Evolutionary conservation across 2,113 vertebrate species (phyloP).

Genomic region (Fulica atra): DNA sequence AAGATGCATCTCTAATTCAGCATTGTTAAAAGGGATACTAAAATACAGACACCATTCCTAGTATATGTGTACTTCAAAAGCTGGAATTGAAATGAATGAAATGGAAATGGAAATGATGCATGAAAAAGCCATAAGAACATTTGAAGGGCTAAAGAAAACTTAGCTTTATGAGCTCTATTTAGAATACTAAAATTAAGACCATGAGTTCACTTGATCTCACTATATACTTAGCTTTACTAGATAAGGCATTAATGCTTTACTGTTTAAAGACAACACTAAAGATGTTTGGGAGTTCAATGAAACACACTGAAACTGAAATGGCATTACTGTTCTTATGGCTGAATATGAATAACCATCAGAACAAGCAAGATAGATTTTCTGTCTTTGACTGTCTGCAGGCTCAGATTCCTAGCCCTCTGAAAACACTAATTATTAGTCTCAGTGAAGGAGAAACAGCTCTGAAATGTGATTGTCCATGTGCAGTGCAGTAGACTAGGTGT

Average conservation of each 20-base stretch:
- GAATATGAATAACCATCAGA: neutral
- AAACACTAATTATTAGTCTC: neutral
- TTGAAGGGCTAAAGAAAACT: neutral
- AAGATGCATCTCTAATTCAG: neutral
- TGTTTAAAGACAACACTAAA: neutral
- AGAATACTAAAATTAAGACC: neutral
- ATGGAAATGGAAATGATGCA: neutral
- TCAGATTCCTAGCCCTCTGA: neutral
- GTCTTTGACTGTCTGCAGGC: neutral
- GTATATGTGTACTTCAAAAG: neutral
- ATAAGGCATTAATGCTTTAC: neutral
- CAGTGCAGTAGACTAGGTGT: neutral
- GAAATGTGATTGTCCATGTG: neutral
- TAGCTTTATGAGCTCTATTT: neutral
- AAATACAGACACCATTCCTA: accelerated
- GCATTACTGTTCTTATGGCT: neutral
- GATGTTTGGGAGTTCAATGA: neutral
- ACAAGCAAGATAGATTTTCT: neutral
- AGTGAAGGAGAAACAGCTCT: neutral
- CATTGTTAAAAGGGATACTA: neutral
- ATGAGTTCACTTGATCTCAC: neutral
- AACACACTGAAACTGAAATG: neutral
- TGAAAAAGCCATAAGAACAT: neutral
- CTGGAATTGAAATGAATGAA: neutral
- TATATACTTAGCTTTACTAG: neutral